Evolutionary conservation across 1,140 invertebrate genomes (phyloP).

Genomic region (Eubasilissa regina): DNA sequence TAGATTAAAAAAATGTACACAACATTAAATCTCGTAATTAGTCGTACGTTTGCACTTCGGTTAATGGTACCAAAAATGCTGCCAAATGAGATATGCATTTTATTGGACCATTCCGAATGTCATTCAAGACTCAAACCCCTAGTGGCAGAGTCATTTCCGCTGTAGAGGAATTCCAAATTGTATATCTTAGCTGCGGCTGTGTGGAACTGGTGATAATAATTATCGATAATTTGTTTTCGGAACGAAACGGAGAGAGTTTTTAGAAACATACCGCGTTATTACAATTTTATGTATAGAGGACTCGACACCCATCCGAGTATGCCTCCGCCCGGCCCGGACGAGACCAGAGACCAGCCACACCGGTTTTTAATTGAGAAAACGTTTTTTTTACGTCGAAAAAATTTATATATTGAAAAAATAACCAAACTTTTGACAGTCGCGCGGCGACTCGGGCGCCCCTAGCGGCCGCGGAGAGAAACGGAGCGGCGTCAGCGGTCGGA

Average conservation of each 20-base stretch:
- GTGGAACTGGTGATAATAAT: background rate
- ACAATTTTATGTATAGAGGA: slow-evolving; percentile 32
- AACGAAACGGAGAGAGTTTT: slow-evolving; percentile 19
- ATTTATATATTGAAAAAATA: slow-evolving; percentile 31
- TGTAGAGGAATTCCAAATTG: background rate
- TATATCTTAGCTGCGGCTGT: background rate
- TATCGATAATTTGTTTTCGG: slow-evolving; percentile 20
- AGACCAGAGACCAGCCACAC: slow-evolving; percentile 50
- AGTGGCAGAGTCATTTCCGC: slow-evolving; percentile 5
- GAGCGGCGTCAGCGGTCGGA: slow-evolving; percentile 2
- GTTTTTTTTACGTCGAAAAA: slow-evolving; percentile 40
- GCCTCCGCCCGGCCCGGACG: slow-evolving; percentile 36
- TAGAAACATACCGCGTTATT: background rate
- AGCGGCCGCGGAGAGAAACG: background rate
- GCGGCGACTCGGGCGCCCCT: slow-evolving; percentile 3
- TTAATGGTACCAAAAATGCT: too few species aligned
- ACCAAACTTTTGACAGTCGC: slow-evolving; percentile 40
- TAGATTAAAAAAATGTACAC: too few species aligned
- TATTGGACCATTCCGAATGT: too few species aligned
- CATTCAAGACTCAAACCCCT: too few species aligned
- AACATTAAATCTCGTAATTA: too few species aligned
- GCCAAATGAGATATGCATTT: too few species aligned
- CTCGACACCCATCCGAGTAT: slow-evolving; percentile 45
- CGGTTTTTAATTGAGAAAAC: slow-evolving; percentile 59
- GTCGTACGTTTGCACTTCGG: too few species aligned